Evolutionary conservation across 2,888 invertebrate species (phyloP), one percentile per base, ranked within the genome.

Genomic region (Cactoblastis cactorum): DNA sequence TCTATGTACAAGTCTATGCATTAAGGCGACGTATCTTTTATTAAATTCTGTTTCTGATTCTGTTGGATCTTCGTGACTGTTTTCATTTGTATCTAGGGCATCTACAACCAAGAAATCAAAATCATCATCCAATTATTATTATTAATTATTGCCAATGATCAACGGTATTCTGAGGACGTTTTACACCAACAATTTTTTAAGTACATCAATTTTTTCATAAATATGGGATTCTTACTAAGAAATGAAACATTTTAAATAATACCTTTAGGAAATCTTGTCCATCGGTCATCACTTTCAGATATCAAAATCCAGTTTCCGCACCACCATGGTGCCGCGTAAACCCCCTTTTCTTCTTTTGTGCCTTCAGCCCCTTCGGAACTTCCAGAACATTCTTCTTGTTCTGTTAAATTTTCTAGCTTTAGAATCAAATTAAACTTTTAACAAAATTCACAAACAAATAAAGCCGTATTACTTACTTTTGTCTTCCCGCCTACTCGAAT

Each of bases 1-100:
- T 50, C 97, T 91, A 79, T 97, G 97, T 0, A 97, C 96, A 86
- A 97, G 93, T 50, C 97, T 92, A 80, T 97, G 97, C 2, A 96
- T 95, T 53, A 96, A 93, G 15, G 96, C 95, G 66, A 96, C 95
- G 71, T 96, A 97, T 64, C 94, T 93, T 73, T 95, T 94, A 65
- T 94, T 92, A 80, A 97, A 97, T 63, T 95, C 95, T 58, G 94
- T 93, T 76, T 97, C 97, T 0, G 96, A 97, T 53, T 95, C 94
- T 0, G 97, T 89, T 3, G 88, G 86, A 28, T 88, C 88, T 51
- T 86, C 86, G 50, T 78, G 74, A n/a, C 70, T 70, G 12, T 53
- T 54, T 8, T 81, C 82, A 15, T 63, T 53, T 15, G 66, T 58
- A 50, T 80, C 80, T 55, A 80, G 52, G 19, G 71, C 54, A 62